phyloP scores from a whole-genome alignment of 2,113 vertebrate species.

The Holacanthus passer region DNA sequence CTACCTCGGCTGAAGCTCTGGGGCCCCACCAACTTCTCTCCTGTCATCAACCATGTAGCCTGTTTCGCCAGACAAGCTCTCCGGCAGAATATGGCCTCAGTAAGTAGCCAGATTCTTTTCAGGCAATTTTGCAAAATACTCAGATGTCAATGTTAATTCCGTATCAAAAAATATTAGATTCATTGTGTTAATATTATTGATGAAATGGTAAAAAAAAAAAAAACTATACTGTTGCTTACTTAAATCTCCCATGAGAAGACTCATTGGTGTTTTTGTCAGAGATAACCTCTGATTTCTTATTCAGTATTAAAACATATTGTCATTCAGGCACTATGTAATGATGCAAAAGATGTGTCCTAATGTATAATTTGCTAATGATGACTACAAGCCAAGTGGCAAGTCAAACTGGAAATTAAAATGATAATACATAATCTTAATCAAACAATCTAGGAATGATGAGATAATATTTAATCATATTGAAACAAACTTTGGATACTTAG shows the following conservation, averaged over 20 bases:
- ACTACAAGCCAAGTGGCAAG: not conserved
- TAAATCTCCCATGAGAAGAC: too few relatives aligned
- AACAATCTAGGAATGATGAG: not conserved
- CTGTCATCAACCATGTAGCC: conserved; percentile 91
- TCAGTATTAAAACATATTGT: too few relatives aligned
- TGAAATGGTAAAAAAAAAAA: too few relatives aligned
- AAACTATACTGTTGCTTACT: too few relatives aligned
- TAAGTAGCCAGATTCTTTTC: conserved; percentile 80
- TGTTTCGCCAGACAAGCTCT: conserved; percentile 88
- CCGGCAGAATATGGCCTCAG: conserved; percentile 88
- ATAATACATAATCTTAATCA: not conserved
- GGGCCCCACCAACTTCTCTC: conserved; percentile 95
- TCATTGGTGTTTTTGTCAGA: too few relatives aligned
- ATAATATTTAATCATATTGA: not conserved
- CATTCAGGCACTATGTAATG: too few relatives aligned
- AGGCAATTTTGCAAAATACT: not conserved
- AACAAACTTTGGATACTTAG: not conserved
- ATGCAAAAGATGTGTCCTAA: not conserved
- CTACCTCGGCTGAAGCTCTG: conserved; percentile 92
- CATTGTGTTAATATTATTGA: not conserved
- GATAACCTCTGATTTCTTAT: too few relatives aligned
- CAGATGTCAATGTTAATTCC: too few relatives aligned
- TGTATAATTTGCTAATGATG: not conserved
- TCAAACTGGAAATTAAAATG: not conserved
- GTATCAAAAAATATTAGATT: not conserved